Conservation (phyloP, 1,140 invertebrate genomes). For the Aphelenchoides fujianensis region DNA sequence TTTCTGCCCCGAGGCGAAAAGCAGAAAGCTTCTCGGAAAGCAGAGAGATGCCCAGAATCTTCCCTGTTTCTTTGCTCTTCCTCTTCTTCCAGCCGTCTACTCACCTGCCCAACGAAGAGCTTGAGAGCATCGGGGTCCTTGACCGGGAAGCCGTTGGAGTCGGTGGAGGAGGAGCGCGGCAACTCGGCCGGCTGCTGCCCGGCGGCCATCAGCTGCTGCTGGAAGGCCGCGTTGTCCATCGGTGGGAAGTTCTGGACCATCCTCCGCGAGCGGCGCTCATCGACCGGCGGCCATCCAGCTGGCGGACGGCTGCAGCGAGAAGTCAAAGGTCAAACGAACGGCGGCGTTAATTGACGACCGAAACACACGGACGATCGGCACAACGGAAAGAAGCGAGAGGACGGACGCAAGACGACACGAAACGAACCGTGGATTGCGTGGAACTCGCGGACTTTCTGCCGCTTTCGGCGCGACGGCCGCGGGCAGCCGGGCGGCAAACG, state of each 20-base stretch:
- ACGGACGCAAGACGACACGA: too few relatives aligned
- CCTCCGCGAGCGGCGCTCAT: too few relatives aligned
- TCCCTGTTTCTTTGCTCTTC: background rate
- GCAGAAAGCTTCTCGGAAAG: background rate
- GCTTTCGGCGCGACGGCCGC: too few relatives aligned
- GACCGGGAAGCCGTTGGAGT: conserved; percentile 61
- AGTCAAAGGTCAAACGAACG: too few relatives aligned
- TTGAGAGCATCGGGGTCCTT: conserved; percentile 60
- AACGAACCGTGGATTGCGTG: too few relatives aligned
- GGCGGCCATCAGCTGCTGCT: background rate
- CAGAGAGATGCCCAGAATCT: background rate
- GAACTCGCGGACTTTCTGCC: too few relatives aligned
- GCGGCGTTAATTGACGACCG: too few relatives aligned
- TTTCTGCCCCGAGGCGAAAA: background rate
- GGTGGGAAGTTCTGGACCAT: background rate
- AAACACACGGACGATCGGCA: too few relatives aligned
- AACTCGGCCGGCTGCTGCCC: background rate
- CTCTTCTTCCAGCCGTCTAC: conserved; percentile 14
- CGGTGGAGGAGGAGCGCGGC: conserved; percentile 47
- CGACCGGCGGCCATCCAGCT: too few relatives aligned
- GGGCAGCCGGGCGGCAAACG: too few relatives aligned
- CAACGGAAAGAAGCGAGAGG: too few relatives aligned
- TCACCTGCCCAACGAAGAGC: conserved; percentile 60
- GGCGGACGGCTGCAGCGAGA: too few relatives aligned
- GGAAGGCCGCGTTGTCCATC: background rate